Base-by-base conservation (phyloP, 2,797 vertebrate genomes). In the Vespertilio murinus region DNA sequence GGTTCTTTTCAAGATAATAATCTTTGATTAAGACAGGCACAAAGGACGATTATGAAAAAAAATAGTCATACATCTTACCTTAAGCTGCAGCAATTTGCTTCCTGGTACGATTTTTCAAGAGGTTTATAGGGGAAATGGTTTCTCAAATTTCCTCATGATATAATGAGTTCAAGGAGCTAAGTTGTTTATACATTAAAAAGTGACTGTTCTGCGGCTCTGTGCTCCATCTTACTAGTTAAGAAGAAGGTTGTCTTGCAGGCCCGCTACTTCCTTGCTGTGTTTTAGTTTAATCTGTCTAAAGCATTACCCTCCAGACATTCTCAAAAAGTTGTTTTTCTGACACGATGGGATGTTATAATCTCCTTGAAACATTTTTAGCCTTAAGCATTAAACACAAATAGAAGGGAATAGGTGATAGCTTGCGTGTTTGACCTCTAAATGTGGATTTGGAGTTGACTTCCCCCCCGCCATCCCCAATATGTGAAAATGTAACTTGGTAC, bases 241-340 rank as follows among this genome's bases (percentile, higher is more conserved):
- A 93, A 96, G 67, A 88, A 92, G 74, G 94, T 93, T 93, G 56
- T 95, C 90, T 94, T 92, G 33, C 61, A 95, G 92, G 28, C 71
- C 85, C 90, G 85, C 11, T 59, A 71, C 78, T 95, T 95, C 92
- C 79, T 91, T 80, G 87, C 95, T 96, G 89, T 93, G 65, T 86
- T 97, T 94, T 90, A 92, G 90, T 88, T 96, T 93, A 96, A 96
- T 93, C 88, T 94, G 45, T 75, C 85, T 71, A 92, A 96, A 93
- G 83, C 56, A 95, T 93, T 61, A 90, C 91, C 94, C 88, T 96
- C 95, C 52, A 94, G 96, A 93, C 69, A 95, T 95, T 84, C 59
- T 92, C 84, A 90, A 70, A 94, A 95, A 90, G 85, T 77, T 83
- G 40, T 86, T 96, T 97, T 94, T 93, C 91, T 89, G 93, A 73